Conservation (phyloP, 2,113 vertebrate species). For the Spea bombifrons region DNA sequence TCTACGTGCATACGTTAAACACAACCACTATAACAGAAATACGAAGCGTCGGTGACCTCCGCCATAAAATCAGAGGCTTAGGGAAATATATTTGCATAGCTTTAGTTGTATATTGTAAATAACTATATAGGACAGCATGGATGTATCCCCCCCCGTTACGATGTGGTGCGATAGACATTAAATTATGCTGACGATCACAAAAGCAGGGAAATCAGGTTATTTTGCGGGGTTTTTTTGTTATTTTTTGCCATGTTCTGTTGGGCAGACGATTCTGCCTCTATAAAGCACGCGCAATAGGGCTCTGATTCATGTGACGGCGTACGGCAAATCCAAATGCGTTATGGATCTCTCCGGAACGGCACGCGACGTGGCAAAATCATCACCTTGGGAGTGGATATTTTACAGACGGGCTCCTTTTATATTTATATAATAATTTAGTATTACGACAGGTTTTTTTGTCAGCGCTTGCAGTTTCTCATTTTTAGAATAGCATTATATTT, state of each 20-base stretch:
- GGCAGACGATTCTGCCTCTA: slow-evolving; percentile 73
- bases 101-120: slow-evolving; percentile 75
- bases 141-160: slow-evolving; percentile 76
- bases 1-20: slow-evolving; percentile 64
- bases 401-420: slow-evolving; percentile 83
- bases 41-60: slow-evolving; percentile 77
- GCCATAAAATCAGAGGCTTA: slow-evolving; percentile 67
- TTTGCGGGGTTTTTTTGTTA: slow-evolving; percentile 58
- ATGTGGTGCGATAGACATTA: slow-evolving; percentile 73
- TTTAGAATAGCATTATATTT: slow-evolving; percentile 84
- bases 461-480: slow-evolving; percentile 80
- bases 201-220: slow-evolving; percentile 62
- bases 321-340: slow-evolving; percentile 77
- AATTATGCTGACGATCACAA: slow-evolving; percentile 80
- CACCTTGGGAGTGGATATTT: slow-evolving; percentile 86
- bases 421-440: slow-evolving; percentile 88
- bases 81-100: slow-evolving; percentile 78
- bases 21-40: slow-evolving; percentile 61
- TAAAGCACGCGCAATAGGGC: slow-evolving; percentile 76
- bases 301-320: slow-evolving; percentile 79
- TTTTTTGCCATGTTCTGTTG: slow-evolving; percentile 71
- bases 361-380: slow-evolving; percentile 76
- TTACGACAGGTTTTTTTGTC: slow-evolving; percentile 83
- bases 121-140: slow-evolving; percentile 68
- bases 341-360: slow-evolving; percentile 82